These are phyloP conservation scores for Hydrolagus affinis DNA, from an alignment of 2,113 vertebrate species.

Conservation along the genomic window DNA sequence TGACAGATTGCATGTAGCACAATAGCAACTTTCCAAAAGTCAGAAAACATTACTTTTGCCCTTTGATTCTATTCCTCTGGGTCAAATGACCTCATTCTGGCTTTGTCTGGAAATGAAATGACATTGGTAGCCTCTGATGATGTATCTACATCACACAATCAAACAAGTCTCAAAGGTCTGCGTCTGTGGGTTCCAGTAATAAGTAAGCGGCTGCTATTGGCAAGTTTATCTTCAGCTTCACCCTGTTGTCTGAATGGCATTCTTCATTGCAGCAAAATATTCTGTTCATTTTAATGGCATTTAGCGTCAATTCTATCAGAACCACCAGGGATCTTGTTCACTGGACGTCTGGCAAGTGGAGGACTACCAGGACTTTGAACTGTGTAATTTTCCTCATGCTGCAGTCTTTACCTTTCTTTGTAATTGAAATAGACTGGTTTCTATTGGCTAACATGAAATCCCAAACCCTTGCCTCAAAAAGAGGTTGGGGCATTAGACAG, in stretches of 20 bases:
- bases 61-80: neutral
- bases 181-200: neutral
- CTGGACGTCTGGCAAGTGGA: too few species aligned
- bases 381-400: too few species aligned
- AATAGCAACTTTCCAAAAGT: neutral
- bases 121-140: conserved; percentile 19
- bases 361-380: too few species aligned
- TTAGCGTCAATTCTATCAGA: too few species aligned
- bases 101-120: conserved; percentile 17
- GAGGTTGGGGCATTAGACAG: too few species aligned
- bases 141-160: neutral
- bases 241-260: neutral
- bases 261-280: neutral
- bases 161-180: neutral
- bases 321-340: too few species aligned
- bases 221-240: neutral
- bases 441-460: too few species aligned
- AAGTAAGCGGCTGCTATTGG: neutral
- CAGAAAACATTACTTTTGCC: conserved; percentile 25
- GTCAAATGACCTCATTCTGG: neutral
- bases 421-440: too few species aligned
- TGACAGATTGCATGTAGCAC: neutral
- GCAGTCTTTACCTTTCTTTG: too few species aligned
- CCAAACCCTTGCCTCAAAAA: too few species aligned
- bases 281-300: too few species aligned